Conservation (phyloP, 2,113 vertebrate genomes). For the Phyllostomus discolor region DNA sequence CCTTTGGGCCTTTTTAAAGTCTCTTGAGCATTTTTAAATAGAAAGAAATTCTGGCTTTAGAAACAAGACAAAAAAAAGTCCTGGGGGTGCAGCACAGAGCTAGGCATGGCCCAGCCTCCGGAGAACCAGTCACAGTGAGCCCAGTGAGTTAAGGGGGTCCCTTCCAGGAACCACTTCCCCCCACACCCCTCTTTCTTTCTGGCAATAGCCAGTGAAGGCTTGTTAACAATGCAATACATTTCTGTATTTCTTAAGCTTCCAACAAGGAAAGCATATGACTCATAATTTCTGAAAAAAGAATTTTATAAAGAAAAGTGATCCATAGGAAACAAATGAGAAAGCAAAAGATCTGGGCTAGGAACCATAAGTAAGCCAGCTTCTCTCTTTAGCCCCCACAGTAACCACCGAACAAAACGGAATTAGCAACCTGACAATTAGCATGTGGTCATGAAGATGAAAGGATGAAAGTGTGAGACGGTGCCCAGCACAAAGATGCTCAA, state of each 20-base stretch:
- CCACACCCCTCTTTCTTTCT: not conserved
- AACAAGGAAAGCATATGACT: not conserved
- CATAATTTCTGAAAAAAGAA: not conserved
- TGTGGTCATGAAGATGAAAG: not conserved
- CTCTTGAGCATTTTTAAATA: too few species aligned
- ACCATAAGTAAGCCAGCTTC: not conserved
- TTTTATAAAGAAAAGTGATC: not conserved
- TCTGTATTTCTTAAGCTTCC: not conserved
- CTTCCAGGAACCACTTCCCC: not conserved
- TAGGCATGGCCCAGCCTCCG: not conserved
- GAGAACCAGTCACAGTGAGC: accelerated
- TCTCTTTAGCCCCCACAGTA: not conserved
- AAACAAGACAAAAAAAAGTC: not conserved
- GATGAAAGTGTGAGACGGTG: accelerated
- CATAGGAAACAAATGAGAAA: not conserved
- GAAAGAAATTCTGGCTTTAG: too few species aligned
- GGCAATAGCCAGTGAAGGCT: not conserved
- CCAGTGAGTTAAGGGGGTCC: accelerated
- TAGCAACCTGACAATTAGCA: accelerated
- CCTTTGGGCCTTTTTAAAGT: too few species aligned
- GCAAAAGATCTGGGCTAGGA: not conserved
- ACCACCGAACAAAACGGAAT: not conserved
- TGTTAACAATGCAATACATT: accelerated
- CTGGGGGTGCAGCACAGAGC: not conserved
- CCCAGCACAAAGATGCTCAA: accelerated